These are phyloP conservation scores for Toxostoma redivivum DNA, from an alignment of 2,113 vertebrate species.

Conservation along the genomic window DNA sequence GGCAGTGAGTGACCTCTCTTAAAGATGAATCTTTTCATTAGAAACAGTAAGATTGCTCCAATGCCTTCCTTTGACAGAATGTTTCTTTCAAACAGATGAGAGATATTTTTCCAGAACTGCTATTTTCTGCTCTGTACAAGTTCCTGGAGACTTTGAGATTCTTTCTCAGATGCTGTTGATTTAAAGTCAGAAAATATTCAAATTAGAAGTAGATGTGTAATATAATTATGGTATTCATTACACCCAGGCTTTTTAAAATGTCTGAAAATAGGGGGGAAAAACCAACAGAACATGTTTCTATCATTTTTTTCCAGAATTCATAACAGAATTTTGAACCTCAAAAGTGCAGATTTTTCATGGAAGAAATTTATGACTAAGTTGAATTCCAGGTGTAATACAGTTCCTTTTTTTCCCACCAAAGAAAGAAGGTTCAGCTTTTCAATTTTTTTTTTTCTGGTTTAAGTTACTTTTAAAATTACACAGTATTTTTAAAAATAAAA, in stretches of 20 bases:
- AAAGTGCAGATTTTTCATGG: not conserved
- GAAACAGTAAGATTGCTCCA: not conserved
- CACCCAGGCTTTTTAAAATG: not conserved
- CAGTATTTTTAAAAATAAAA: not conserved
- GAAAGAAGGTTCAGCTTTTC: not conserved
- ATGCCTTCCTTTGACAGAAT: not conserved
- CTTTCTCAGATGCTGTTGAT: not conserved
- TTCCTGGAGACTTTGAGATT: not conserved
- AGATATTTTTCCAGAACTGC: not conserved
- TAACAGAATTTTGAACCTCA: not conserved
- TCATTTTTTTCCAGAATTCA: not conserved
- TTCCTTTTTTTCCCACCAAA: not conserved
- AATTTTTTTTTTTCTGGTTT: not conserved
- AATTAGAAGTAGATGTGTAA: not conserved
- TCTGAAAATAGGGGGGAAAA: fast-evolving
- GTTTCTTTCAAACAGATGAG: not conserved
- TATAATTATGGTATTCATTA: not conserved
- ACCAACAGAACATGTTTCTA: not conserved
- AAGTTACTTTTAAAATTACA: not conserved
- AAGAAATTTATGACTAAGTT: not conserved
- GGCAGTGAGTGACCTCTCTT: not conserved
- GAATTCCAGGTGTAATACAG: not conserved
- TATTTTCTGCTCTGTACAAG: not conserved
- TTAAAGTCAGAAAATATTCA: not conserved
- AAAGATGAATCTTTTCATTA: not conserved